These are phyloP conservation scores for Oligia fasciuncula DNA, from an alignment of 2,888 invertebrate species.

Conservation along the genomic window DNA sequence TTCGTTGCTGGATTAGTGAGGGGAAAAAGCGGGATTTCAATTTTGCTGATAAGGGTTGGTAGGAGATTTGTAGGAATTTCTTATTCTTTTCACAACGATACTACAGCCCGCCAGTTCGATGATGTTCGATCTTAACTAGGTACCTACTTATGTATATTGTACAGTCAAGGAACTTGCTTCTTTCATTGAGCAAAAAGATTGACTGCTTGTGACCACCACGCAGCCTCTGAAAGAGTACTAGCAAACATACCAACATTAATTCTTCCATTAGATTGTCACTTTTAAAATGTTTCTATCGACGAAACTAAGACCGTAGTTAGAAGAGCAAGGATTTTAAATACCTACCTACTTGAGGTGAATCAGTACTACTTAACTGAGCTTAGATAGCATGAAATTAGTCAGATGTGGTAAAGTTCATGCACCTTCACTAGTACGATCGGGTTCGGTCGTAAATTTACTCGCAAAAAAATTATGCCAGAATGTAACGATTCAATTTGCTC, in stretches of 20 bases:
- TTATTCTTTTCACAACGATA: no score
- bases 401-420: not conserved
- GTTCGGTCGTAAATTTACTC: not conserved
- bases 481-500: not conserved
- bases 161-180: not conserved
- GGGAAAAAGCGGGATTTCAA: slow-evolving; percentile 61
- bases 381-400: no score
- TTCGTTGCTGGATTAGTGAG: slow-evolving; percentile 71
- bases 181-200: not conserved
- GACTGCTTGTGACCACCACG: no score
- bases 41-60: not conserved
- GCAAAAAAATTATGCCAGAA: not conserved
- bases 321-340: not conserved
- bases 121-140: not conserved
- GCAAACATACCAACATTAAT: not conserved
- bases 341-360: not conserved
- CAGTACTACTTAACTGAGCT: no score
- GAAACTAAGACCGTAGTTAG: not conserved
- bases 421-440: no score
- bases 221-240: not conserved
- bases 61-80: not conserved
- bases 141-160: not conserved
- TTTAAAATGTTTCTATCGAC: not conserved
- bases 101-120: no score
- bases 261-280: not conserved